phyloP scores from a whole-genome alignment of 92 coral and sea anemone species.

The Phymanthus crucifer region DNA sequence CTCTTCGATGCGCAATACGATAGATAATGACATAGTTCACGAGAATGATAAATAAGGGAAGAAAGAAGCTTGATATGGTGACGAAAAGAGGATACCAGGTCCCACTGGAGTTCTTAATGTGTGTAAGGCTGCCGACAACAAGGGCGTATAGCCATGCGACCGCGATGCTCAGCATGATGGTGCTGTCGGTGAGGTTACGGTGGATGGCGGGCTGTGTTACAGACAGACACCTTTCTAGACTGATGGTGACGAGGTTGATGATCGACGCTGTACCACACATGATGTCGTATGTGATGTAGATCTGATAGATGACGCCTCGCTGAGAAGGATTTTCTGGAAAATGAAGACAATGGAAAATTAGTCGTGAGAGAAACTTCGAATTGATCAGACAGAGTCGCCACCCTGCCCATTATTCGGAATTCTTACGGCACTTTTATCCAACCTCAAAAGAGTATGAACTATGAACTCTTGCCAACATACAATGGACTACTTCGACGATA shows the following conservation, averaged over 20 bases:
- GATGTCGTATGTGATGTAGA: conserved; percentile 85
- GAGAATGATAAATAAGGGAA: conserved; percentile 72
- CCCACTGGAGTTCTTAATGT: conserved; percentile 30
- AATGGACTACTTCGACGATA: too few species aligned
- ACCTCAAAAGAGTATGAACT: too few species aligned
- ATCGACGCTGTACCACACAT: conserved; percentile 87
- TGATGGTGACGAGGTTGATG: conserved; percentile 81
- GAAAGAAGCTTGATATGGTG: conserved; percentile 72
- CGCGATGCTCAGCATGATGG: conserved; percentile 58
- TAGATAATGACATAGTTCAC: conserved; percentile 79
- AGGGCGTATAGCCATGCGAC: conserved; percentile 82
- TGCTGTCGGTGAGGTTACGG: conserved; percentile 68
- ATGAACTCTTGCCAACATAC: too few species aligned
- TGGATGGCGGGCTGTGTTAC: conserved; percentile 90
- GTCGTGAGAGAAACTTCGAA: neutral
- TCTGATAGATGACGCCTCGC: conserved; percentile 40
- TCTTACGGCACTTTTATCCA: neutral
- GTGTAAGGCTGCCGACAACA: conserved; percentile 55
- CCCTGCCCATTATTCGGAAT: too few species aligned
- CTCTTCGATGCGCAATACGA: conserved; percentile 76
- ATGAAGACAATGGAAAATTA: neutral
- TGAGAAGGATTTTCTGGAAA: conserved; percentile 40
- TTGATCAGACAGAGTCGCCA: too few species aligned
- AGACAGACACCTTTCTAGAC: conserved; percentile 89
- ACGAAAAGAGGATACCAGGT: conserved; percentile 74